Base-by-base conservation (phyloP, 2,888 invertebrate genomes). In the Tetragonisca angustula region DNA sequence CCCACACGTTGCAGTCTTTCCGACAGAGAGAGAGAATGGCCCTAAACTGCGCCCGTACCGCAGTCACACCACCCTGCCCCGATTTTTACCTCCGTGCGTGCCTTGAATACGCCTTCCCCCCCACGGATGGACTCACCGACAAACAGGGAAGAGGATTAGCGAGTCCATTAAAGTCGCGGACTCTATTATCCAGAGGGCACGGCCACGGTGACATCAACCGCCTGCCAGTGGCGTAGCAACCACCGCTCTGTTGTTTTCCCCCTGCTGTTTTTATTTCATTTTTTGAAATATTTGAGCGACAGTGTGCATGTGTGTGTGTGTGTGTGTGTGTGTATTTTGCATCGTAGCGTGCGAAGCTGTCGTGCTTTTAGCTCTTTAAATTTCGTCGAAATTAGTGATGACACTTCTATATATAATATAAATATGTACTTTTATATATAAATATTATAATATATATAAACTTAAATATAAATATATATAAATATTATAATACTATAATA, bases 131-230 rank as follows among this genome's bases (percentile, higher is more conserved):
- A 90, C 91, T 92, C 92, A 91, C 92, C 91, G 91, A 89, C 94
- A 94, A 94, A 94, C 93, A 91, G 93, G 90, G 91, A 94, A 94
- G 94, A 94, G 94, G 94, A 94, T 94, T 94, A 94, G 93, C 93
- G 93, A 94, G 94, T 94, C 94, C 94, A 94, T 94, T 94, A 94
- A 94, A 94, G 94, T 94, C 94, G 94, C 94, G 94, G 93, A 94
- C 94, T 94, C 94, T 94, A 94, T 94, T 94, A 94, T 94, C 93
- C 93, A 88, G 88, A 90, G 93, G 92, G 92, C 92, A 92, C 90
- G 88, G 89, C 91, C 91, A 93, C 91, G 92, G 92, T 94, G 94
- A 94, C 94, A 94, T 94, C 93, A 93, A 94, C 94, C 92, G 94
- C 91, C 90, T 84, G 72, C 62, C 93, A 93, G 64, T 92, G 93